Evolutionary conservation across 1,140 invertebrate genomes (phyloP), one percentile per base, ranked within the genome.

Genomic region (Nasonia longicornis): DNA sequence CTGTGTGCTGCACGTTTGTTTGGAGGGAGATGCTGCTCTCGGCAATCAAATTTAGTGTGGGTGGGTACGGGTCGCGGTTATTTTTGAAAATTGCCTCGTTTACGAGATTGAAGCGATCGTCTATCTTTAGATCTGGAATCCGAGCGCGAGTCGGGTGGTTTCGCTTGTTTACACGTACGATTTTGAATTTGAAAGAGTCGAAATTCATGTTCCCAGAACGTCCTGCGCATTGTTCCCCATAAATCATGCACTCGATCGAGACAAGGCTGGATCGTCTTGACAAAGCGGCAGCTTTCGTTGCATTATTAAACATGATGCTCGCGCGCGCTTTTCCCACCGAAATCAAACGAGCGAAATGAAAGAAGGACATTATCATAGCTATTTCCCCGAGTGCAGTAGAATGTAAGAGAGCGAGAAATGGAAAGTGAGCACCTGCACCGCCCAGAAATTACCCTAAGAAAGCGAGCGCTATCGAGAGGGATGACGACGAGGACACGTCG

Each of bases 391-490:
- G 2, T n/a, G 52, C 20, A 58, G 52, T 20, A 52, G n/a, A 73
- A n/a, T 26, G 72, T 22, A 72, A 72, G 35, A 72, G 48, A 48
- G 11, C 48, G 29, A n/a, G n/a, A 71, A 20, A 35, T 14, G 35
- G 73, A 75, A 45, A 63, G 52, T 75, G n/a, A 63, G 31, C 67
- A 64, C 80, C 74, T 76, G 80, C 38, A 16, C 8, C 52, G 52
- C 67, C 64, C 58, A 64, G 11, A 72, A 81, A 81, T 81, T 77
- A 81, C 35, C 74, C 52, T 77, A 71, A 77, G 48, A 77, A 76
- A 77, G 45, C 35, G n/a, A 45, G 38, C 66, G n/a, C 66, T 42
- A 31, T 45, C 7, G 26, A 31, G 45, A 31, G 45, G 48, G 29
- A 42, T 72, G 38, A 26, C 2, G 29, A 31, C 2, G 45, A n/a